Evolutionary conservation across 2,113 vertebrate genomes (phyloP).

Genomic region (Raja brachyura): DNA sequence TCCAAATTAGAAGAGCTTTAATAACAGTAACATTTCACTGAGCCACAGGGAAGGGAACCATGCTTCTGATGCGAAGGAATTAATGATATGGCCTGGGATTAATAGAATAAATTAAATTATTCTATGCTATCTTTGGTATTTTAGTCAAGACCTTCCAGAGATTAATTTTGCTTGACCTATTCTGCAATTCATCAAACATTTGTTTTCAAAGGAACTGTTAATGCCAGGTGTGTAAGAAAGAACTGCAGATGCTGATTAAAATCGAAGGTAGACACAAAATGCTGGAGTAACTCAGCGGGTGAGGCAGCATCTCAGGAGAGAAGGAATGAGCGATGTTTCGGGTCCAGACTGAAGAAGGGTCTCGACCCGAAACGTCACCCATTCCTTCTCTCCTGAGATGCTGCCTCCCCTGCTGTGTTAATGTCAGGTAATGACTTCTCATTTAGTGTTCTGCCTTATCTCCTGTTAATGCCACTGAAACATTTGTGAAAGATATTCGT

Average conservation of each 20-base stretch:
- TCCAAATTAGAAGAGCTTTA: not conserved
- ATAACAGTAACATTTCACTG: not conserved
- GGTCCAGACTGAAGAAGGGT: too few relatives aligned
- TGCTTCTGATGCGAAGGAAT: not conserved
- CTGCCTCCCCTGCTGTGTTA: not conserved
- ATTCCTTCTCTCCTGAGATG: too few relatives aligned
- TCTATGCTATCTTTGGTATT: not conserved
- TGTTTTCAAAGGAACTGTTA: not conserved
- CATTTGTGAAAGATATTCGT: not conserved
- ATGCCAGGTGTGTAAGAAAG: not conserved
- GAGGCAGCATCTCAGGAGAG: too few relatives aligned
- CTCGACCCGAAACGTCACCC: too few relatives aligned
- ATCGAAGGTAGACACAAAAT: too few relatives aligned
- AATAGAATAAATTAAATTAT: not conserved
- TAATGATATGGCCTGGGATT: not conserved
- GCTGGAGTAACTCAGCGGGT: too few relatives aligned
- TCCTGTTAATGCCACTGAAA: not conserved
- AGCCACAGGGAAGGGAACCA: not conserved
- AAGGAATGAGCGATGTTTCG: too few relatives aligned
- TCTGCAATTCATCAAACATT: not conserved
- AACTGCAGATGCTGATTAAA: too few relatives aligned
- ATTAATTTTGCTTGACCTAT: constrained; percentile 3
- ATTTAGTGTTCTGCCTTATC: constrained; percentile 6
- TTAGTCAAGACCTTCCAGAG: not conserved
- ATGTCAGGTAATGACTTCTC: not conserved